A percentile compares a stretch with the other conserved stretches of the same genome.
Conservation (phyloP, 2,888 invertebrate species). For the Brachyptera putata region DNA sequence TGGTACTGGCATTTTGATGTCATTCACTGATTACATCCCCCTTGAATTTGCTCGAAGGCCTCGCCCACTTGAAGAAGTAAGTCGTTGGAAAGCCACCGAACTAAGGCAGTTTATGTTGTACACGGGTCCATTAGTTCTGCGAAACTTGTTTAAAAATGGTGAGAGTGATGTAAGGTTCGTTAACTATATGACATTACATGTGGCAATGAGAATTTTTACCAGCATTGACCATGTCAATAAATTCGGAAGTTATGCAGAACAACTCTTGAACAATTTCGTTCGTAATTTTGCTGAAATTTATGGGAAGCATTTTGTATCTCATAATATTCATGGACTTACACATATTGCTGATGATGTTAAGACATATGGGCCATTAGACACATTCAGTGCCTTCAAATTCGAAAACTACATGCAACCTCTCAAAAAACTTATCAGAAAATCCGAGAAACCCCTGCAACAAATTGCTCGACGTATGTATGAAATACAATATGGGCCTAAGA, state of each 20-base stretch:
- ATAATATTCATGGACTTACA: slow-evolving; percentile 37
- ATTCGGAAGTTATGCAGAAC: slow-evolving; percentile 34
- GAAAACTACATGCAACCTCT: slow-evolving; percentile 34
- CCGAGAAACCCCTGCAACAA: slow-evolving; percentile 29
- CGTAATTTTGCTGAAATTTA: slow-evolving; percentile 35
- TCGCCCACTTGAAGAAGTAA: slow-evolving; percentile 35
- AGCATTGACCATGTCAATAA: slow-evolving; percentile 30
- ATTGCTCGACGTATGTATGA: not conserved
- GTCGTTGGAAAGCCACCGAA: slow-evolving; percentile 39
- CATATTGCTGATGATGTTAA: slow-evolving; percentile 35
- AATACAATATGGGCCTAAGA: not conserved
- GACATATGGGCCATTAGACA: slow-evolving; percentile 33
- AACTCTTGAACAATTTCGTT: slow-evolving; percentile 35
- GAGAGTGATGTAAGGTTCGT: slow-evolving; percentile 26
- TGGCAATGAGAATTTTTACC: slow-evolving; percentile 34
- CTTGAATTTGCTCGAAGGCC: slow-evolving; percentile 38
- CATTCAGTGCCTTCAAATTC: slow-evolving; percentile 35
- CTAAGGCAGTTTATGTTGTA: slow-evolving; percentile 37
- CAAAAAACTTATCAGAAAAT: slow-evolving; percentile 25
- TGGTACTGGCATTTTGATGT: slow-evolving; percentile 7
- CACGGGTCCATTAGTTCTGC: slow-evolving; percentile 36
- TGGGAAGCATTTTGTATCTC: slow-evolving; percentile 34
- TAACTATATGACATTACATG: slow-evolving; percentile 35
- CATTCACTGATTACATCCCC: slow-evolving; percentile 20
- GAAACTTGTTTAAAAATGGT: slow-evolving; percentile 27